Evolutionary conservation across 2,888 invertebrate species (phyloP), one percentile per base, ranked within the genome.

Genomic region (Nomada flava): DNA sequence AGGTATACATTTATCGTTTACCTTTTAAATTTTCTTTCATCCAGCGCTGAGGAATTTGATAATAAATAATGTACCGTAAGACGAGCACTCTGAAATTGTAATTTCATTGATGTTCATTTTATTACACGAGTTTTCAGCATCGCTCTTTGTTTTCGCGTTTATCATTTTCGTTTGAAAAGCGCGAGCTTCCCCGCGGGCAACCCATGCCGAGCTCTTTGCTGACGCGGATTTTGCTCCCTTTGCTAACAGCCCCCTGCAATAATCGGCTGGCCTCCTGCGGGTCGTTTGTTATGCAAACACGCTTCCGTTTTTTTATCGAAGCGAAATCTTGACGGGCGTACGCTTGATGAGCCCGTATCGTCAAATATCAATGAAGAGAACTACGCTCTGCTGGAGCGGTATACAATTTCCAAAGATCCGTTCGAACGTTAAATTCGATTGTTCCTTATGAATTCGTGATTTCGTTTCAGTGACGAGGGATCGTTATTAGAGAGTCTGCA

Each of bases 241-340:
- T 63, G 65, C 36, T 52, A 70, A 65, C 65, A 59, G 65, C 75
- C 69, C 79, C 55, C 52, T 57, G 82, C 79, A 74, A 82, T 82
- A 82, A 82, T 74, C 82, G 65, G 59, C 55, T 69, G 75, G 68
- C 69, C 77, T 75, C 82, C 83, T 77, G 82, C 82, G 77, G 77
- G 75, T 83, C 82, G 72, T 83, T 83, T 82, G 72, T 83, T 82
- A 83, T 82, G 77, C 83, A 82, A 79, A 82, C 82, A 83, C 62
- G 60, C 72, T 63, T 72, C 29, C 72, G 68, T 76, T 76, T 76
- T 76, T 81, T 81, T 52, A 74, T 71, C 74, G 71, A 69, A 53
- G 59, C 20, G 55, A 67, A 71, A 82, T 83, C 77, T 69, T 63
- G 81, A 67, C 59, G 67, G 23, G 29, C 13, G 26, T 36, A 29